phyloP scores from a whole-genome alignment of 2,888 invertebrate species.

The Leucoma salicis region DNA sequence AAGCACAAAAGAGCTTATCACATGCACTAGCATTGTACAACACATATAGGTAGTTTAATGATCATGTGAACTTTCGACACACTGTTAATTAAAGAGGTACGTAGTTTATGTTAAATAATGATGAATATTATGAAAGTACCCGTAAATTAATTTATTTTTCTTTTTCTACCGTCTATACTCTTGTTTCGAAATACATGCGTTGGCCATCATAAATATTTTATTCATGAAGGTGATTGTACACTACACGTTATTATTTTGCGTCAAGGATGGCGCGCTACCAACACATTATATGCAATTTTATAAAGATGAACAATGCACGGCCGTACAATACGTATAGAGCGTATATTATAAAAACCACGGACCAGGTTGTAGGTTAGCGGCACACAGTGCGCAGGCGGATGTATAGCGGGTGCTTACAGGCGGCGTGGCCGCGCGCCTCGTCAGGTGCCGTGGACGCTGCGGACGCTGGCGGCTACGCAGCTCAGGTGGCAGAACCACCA shows the following conservation, averaged over 20 bases:
- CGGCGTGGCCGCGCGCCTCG: constrained; percentile 80
- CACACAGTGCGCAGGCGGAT: constrained; percentile 73
- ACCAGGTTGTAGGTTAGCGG: constrained; percentile 74
- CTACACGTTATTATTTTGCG: constrained; percentile 1
- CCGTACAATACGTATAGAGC: constrained; percentile 31
- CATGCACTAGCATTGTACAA: constrained; percentile 67
- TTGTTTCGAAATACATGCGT: constrained; percentile 33
- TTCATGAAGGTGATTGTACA: constrained; percentile 3
- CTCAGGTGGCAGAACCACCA: constrained; percentile 70
- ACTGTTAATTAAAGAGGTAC: constrained; percentile 33
- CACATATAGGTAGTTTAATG: constrained; percentile 21
- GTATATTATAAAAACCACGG: constrained; percentile 59
- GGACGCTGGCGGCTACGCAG: constrained; percentile 68
- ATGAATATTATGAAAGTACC: not conserved
- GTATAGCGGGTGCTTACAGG: constrained; percentile 79
- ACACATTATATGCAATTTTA: too few species aligned
- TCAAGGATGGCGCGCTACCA: too few species aligned
- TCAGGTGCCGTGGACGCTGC: constrained; percentile 71
- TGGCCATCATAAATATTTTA: not conserved
- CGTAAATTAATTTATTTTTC: constrained; percentile 5
- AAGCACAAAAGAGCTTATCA: constrained; percentile 56
- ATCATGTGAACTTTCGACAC: constrained; percentile 29
- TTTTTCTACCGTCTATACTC: constrained; percentile 10
- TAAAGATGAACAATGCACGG: constrained; percentile 22
- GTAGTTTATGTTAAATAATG: not conserved